Base-by-base conservation (phyloP, 2,797 vertebrate genomes). In the Rhyacichthys aspro region DNA sequence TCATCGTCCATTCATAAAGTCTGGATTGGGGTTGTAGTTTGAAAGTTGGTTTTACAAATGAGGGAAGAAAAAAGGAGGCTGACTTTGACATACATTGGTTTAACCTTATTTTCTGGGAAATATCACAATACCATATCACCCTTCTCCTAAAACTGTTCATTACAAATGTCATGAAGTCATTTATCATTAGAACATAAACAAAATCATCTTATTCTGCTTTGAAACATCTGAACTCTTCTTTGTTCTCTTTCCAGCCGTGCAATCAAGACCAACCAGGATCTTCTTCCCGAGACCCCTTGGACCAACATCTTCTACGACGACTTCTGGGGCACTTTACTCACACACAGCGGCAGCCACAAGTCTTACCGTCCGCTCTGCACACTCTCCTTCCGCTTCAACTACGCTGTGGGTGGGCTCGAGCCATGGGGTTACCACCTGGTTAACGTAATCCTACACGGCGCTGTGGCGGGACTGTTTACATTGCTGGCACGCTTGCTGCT, bases 251-350 rank as follows among this genome's bases (percentile, higher is more conserved):
- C n/a, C 76, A 99, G 98, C 90, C 97, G 98, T 78, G 98, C 98
- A 55, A 98, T 99, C 93, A 99, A 97, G 92, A 98, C 96, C 59
- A 99, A 99, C 89, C 98, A 98, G 82, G 97, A 99, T 86, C 95
- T 99, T 67, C 94, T 98, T 37, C 95, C 96, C 0, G 98, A 98
- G 89, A 98, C 96, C 0, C 96, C 97, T 0, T 99, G 97, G 98
- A 95, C 88, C 3, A 97, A 98, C 63, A 94, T 99, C 84, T 99
- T 99, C 92, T 99, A 96, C 69, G 95, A 99, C 74, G 98, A 99
- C 86, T 99, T 99, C 73, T 99, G 98, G 98, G 98, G 98, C 15
- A 99, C 97, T 0, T 88, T 98, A 44, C 96, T 99, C 65, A 98
- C 97, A 0, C 98, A 99, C 91, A 99, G 95, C 3, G 97, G 98